phyloP scores from a whole-genome alignment of 2,797 vertebrate species.

The Cichlasoma orientale region DNA sequence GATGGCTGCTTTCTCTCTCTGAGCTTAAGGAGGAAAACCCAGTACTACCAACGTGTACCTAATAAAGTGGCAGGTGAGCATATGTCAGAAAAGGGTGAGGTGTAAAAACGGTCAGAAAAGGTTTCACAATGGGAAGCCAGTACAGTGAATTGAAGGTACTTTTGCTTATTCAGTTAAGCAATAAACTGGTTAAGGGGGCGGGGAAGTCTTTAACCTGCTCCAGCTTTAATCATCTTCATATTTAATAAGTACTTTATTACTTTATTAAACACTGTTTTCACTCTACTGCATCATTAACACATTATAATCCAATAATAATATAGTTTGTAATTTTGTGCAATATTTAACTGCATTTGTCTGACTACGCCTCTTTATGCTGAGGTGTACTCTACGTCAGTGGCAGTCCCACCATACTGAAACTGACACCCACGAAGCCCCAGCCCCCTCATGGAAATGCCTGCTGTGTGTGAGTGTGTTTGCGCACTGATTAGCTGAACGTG shows the following conservation, averaged over 20 bases:
- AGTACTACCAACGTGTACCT: neutral
- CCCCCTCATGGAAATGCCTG: conserved; percentile 12
- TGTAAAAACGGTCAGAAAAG: neutral
- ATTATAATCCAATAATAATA: neutral
- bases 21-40: neutral
- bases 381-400: conserved; percentile 9
- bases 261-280: neutral
- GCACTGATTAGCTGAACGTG: conserved; percentile 6
- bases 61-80: neutral
- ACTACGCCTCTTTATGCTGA: neutral
- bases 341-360: neutral
- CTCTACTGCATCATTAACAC: neutral
- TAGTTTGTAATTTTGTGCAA: neutral
- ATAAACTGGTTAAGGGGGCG: neutral
- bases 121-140: neutral
- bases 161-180: neutral
- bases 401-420: conserved; percentile 47
- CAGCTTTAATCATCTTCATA: neutral
- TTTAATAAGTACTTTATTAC: neutral
- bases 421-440: conserved; percentile 4
- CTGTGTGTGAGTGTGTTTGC: neutral
- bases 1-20: neutral
- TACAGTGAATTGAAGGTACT: neutral
- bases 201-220: neutral
- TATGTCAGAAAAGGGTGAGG: neutral